Conservation (phyloP, 2,797 vertebrate species). For the Gymnodraco acuticeps region DNA sequence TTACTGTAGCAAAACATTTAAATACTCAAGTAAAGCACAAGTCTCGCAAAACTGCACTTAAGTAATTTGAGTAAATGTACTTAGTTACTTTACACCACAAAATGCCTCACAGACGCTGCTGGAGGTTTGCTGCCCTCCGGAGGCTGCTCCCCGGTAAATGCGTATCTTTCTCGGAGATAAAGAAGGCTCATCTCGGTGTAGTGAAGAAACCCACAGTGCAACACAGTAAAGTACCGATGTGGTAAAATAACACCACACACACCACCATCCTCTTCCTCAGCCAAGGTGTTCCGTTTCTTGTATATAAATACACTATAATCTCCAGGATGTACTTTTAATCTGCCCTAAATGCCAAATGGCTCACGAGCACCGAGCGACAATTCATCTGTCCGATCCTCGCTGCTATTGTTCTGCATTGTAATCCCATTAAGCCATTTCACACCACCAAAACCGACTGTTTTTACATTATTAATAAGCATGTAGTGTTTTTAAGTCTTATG, state of each 20-base stretch:
- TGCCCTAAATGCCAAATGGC: constrained; percentile 3
- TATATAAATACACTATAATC: not conserved
- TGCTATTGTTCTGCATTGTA: not conserved
- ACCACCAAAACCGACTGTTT: rapidly evolving
- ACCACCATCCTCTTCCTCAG: rapidly evolving
- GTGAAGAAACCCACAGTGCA: not conserved
- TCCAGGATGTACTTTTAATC: constrained; percentile 40
- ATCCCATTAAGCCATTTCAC: not conserved
- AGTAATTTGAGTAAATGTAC: too few relatives aligned
- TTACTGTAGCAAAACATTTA: too few relatives aligned
- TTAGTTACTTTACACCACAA: too few relatives aligned
- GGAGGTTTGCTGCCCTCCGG: constrained; percentile 73
- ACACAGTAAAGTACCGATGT: not conserved
- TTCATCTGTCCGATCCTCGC: constrained; percentile 46
- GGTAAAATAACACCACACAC: not conserved
- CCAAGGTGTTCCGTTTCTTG: rapidly evolving
- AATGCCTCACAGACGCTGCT: not conserved
- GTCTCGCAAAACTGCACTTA: too few relatives aligned
- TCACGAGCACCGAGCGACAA: constrained; percentile 43
- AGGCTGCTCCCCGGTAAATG: constrained; percentile 47
- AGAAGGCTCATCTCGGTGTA: constrained; percentile 40
- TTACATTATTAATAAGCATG: rapidly evolving
- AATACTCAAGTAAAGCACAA: too few relatives aligned
- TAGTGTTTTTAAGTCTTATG: not conserved
- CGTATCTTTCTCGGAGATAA: constrained; percentile 39